Evolutionary conservation across 2,888 invertebrate species (phyloP).

Genomic region (Herminia tarsipennalis): DNA sequence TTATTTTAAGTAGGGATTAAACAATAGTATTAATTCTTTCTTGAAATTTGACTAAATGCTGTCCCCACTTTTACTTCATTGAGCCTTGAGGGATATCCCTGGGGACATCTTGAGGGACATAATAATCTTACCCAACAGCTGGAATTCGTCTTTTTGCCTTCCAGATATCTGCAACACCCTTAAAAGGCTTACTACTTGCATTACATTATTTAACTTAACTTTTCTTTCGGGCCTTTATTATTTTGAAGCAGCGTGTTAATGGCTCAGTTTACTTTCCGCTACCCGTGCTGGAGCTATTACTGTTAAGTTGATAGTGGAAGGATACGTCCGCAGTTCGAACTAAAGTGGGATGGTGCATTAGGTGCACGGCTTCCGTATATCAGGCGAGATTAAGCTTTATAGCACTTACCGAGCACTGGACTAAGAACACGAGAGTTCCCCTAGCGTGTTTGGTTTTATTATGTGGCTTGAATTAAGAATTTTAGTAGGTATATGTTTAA

Average conservation of each 20-base stretch:
- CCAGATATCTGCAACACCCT: too few relatives aligned
- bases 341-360: constrained; percentile 38
- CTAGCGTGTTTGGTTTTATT: constrained; percentile 16
- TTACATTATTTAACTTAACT: too few relatives aligned
- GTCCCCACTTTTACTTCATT: too few relatives aligned
- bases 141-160: too few relatives aligned
- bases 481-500: too few relatives aligned
- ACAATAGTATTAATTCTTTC: too few relatives aligned
- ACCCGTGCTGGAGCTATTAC: not conserved
- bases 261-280: not conserved
- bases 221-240: not conserved
- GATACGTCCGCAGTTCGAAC: constrained; percentile 22
- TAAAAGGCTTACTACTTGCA: too few relatives aligned
- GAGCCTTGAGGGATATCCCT: too few relatives aligned
- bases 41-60: too few relatives aligned
- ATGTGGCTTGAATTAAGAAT: not conserved
- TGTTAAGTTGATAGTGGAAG: constrained; percentile 5
- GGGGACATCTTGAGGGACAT: too few relatives aligned
- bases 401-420: constrained; percentile 9
- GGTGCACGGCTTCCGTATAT: constrained; percentile 25
- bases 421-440: constrained; percentile 1
- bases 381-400: constrained; percentile 10
- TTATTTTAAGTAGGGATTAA: too few relatives aligned
- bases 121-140: too few relatives aligned
- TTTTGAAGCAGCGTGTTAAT: constrained; percentile 2